These are phyloP conservation scores for Beris morrisii DNA, from an alignment of 2,888 invertebrate genomes.

Conservation along the genomic window DNA sequence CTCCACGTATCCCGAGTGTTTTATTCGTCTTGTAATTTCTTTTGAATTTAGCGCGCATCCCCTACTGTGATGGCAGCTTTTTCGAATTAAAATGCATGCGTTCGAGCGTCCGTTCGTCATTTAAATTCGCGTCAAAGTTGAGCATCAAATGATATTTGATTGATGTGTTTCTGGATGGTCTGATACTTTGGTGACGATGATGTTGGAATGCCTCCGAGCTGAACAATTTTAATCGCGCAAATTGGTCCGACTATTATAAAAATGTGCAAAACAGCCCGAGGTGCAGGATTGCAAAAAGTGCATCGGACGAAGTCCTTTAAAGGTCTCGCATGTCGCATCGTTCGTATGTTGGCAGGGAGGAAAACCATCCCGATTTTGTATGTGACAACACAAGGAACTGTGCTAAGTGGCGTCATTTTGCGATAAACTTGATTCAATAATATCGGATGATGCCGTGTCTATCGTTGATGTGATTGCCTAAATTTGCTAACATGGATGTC, in stretches of 20 bases:
- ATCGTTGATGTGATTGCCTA: slow-evolving; percentile 38
- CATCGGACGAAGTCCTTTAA: too few species aligned
- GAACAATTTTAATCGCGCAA: not conserved
- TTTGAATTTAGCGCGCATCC: slow-evolving; percentile 4
- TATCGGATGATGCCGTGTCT: slow-evolving; percentile 39
- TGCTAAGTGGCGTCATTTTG: slow-evolving; percentile 55
- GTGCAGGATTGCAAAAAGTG: too few species aligned
- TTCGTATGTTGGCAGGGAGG: too few species aligned
- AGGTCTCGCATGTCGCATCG: too few species aligned
- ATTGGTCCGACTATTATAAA: too few species aligned
- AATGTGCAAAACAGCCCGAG: too few species aligned
- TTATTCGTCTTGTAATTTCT: not conserved
- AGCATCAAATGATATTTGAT: slow-evolving; percentile 22
- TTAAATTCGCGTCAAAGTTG: slow-evolving; percentile 10
- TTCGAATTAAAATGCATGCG: slow-evolving; percentile 26
- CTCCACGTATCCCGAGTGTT: not conserved
- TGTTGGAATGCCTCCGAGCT: not conserved
- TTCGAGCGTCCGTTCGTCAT: not conserved
- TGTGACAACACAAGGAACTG: too few species aligned
- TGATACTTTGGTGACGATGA: not conserved
- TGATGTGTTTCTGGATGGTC: not conserved
- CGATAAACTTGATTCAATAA: slow-evolving; percentile 58
- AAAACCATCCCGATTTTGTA: too few species aligned
- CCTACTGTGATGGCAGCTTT: slow-evolving; percentile 28
- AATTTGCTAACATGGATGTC: slow-evolving; percentile 37